Evolutionary conservation across 2,888 invertebrate genomes (phyloP).

Genomic region (Hyppa rectilinea): DNA sequence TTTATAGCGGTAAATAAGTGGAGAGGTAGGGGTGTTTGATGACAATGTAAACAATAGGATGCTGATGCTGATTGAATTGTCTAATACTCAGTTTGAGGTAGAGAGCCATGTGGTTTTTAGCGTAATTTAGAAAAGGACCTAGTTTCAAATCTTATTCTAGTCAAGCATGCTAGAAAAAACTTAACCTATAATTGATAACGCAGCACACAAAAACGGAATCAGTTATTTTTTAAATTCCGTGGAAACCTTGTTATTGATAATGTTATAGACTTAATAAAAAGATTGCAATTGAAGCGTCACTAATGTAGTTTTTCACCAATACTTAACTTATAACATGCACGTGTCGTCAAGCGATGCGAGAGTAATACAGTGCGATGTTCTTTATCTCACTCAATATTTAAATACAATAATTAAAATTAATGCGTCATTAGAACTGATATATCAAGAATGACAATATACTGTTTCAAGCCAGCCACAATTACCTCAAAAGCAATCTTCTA

Average conservation of each 20-base stretch:
- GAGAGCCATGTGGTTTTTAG: background rate
- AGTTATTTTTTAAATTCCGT: background rate
- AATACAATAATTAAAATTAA: background rate
- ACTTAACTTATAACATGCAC: background rate
- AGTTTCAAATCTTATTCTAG: no score
- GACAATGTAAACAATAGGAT: slow-evolving; percentile 7
- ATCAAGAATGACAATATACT: slow-evolving; percentile 19
- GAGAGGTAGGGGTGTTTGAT: background rate
- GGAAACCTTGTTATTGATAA: slow-evolving; percentile 7
- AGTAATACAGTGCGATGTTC: background rate
- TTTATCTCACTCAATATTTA: background rate
- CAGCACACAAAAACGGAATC: background rate
- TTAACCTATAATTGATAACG: background rate
- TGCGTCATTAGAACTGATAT: background rate
- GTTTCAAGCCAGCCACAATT: background rate
- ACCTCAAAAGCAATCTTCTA: slow-evolving; percentile 25
- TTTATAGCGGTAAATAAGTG: background rate
- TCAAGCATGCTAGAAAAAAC: background rate
- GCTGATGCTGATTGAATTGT: background rate
- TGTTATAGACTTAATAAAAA: slow-evolving; percentile 10
- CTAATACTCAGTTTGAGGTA: background rate
- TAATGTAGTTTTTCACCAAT: background rate
- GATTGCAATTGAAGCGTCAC: background rate
- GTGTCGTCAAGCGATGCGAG: background rate
- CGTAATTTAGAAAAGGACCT: background rate